These are phyloP conservation scores for Acromyrmex echinatior DNA, from an alignment of 1,140 invertebrate genomes.

Conservation along the genomic window DNA sequence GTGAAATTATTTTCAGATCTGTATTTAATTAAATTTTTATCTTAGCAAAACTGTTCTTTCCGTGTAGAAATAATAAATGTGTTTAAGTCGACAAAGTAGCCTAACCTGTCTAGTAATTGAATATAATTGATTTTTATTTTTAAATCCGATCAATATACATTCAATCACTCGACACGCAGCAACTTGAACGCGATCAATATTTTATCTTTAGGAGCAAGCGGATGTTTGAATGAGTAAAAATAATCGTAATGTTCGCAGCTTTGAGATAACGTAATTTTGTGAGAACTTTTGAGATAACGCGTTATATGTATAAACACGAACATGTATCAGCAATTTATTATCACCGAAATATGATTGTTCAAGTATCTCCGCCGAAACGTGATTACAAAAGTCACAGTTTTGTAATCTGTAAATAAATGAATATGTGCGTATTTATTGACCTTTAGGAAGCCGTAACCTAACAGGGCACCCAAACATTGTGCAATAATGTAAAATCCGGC, in stretches of 20 bases:
- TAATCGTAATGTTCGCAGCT: neutral
- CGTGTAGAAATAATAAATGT: too few species aligned
- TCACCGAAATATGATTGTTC: neutral
- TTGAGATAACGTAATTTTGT: constrained; percentile 14
- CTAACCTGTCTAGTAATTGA: too few species aligned
- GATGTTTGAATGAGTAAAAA: neutral
- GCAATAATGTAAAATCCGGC: constrained; percentile 90
- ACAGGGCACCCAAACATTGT: constrained; percentile 90
- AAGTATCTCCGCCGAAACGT: neutral
- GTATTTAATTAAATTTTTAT: too few species aligned
- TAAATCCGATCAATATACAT: too few species aligned
- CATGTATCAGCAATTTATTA: neutral
- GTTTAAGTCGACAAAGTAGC: too few species aligned
- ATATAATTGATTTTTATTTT: too few species aligned
- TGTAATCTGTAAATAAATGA: constrained; percentile 7
- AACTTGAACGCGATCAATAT: neutral
- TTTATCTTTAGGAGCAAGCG: constrained; percentile 12
- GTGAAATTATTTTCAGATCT: too few species aligned
- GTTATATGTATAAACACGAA: neutral
- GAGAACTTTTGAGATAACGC: constrained; percentile 32
- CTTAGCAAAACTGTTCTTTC: too few species aligned
- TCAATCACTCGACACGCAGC: too few species aligned
- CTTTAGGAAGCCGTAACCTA: constrained; percentile 90
- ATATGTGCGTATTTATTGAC: constrained; percentile 73
- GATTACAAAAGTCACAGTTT: neutral